A percentile compares a stretch with the other conserved stretches of the same genome.
These are phyloP conservation scores for Polypedilum vanderplanki DNA, from an alignment of 1,140 invertebrate species.

Conservation along the genomic window DNA sequence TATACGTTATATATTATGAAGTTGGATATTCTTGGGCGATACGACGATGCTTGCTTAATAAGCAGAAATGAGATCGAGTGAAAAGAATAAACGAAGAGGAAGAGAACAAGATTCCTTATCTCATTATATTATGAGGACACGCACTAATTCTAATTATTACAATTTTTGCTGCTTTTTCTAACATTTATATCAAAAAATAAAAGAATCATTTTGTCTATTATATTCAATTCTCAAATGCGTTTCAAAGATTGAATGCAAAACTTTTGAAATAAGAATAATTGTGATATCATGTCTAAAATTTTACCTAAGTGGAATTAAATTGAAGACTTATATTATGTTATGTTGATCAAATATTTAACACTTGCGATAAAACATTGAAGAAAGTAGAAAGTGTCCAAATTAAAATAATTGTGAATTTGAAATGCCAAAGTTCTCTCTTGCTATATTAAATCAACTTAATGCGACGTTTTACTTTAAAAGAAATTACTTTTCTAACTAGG, in stretches of 20 bases:
- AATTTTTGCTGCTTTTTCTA: constrained; percentile 18
- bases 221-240: background rate
- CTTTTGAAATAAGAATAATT: background rate
- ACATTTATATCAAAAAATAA: background rate
- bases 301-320: background rate
- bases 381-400: too few relatives aligned
- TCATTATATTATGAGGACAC: constrained; percentile 23
- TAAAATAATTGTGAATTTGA: too few relatives aligned
- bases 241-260: background rate
- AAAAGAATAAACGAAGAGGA: background rate
- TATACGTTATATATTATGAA: constrained; percentile 16
- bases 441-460: too few relatives aligned
- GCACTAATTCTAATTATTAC: constrained; percentile 28
- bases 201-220: too few relatives aligned
- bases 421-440: too few relatives aligned
- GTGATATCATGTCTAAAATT: background rate
- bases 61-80: background rate
- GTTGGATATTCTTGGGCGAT: background rate
- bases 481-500: too few relatives aligned
- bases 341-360: background rate
- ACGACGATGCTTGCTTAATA: constrained; percentile 9
- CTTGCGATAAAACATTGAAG: too few relatives aligned
- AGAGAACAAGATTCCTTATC: constrained; percentile 20
- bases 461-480: too few relatives aligned
- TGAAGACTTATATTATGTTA: background rate